Base-by-base conservation (phyloP, 2,888 invertebrate species). In the Eilema sororculum region DNA sequence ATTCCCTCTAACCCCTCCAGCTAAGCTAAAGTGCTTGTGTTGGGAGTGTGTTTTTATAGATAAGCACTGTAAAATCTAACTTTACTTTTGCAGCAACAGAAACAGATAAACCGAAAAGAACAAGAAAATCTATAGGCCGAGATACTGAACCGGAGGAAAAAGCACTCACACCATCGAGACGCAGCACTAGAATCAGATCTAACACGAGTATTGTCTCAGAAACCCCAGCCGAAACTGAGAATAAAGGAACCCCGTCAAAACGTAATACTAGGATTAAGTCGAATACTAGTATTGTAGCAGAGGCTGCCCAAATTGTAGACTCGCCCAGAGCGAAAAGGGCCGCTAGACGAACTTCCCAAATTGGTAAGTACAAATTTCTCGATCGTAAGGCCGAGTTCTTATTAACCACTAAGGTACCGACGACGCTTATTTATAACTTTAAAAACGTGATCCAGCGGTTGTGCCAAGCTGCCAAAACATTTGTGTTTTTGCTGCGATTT, bases 261-360 rank as follows among this genome's bases (percentile, higher is more conserved):
- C 86, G 93, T 6, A 91, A 84, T 68, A 82, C 89, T 22, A 86
- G 92, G 30, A 86, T 78, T 2, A 81, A 71, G 59, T 82, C 82
- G 4, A 82, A 82, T 58, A 83, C 82, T 25, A 92, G 92, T 72
- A 82, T 92, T 60, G 80, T 93, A 28, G 86, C 89, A 2, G 94
- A 94, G 46, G 84, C 90, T 16, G 77, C 86, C 22, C 84, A 84
- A 46, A 79, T 61, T 65, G 74, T 83, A 65, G 91, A 90, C 28
- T 93, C 95, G 0, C 95, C 95, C 2, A 88, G 95, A 79, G 92
- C 95, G n/a, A 94, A 87, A 68, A 85, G 95, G 69, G 94, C 93
- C 63, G 82, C 90, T 13, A 87, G 94, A 63, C 87, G 95, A 71
- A 89, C 75, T 66, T 95, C 95, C 58, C 88, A 86, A 81, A 84